Base-by-base conservation (phyloP, 1,140 invertebrate genomes). In the Trichogramma pretiosum region DNA sequence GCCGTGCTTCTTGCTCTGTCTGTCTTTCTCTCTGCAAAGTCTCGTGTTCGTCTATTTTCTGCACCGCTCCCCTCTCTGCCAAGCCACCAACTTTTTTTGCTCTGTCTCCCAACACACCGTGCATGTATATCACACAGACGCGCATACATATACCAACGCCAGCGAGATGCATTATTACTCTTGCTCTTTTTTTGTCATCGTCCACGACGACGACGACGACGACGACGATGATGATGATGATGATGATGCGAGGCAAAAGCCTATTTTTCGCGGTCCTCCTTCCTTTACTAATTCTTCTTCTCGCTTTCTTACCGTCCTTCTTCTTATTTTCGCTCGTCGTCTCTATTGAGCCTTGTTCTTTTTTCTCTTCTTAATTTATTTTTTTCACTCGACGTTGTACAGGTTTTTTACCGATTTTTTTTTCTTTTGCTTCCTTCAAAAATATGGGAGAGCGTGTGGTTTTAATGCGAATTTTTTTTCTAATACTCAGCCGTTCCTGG, bases 311-410 rank as follows among this genome's bases (percentile, higher is more conserved):
- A 34, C 45, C 17, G 19, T 39, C 35, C 49, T 35, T 42, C 48
- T 42, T 33, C 18, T 39, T 17, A 44, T 38, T 51, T 42, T 36
- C 43, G 48, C 47, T 47, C 35, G 24, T 36, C 30, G 10, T 30
- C 40, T 9, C 22, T 26, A 39, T 41, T 46, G 2, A 2, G 34
- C 32, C 18, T 24, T 14, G 34, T 14, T 5, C 36, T 39, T 53
- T 56, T 55, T 56, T 52, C 55, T 38, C 30, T 42, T 37, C 46
- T 48, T 42, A 17, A 26, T 18, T 13, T n/a, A 9, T 32, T 14
- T 22, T n/a, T 19, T 34, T 44, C 23, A 5, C 30, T 41, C 30
- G n/a, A n/a, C n/a, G n/a, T n/a, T n/a, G n/a, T n/a, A n/a, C n/a
- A n/a, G n/a, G n/a, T n/a, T n/a, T n/a, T n/a, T n/a, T n/a, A n/a